phyloP scores from a whole-genome alignment of 2,113 vertebrate species.

The Mastomys natalensis region DNA sequence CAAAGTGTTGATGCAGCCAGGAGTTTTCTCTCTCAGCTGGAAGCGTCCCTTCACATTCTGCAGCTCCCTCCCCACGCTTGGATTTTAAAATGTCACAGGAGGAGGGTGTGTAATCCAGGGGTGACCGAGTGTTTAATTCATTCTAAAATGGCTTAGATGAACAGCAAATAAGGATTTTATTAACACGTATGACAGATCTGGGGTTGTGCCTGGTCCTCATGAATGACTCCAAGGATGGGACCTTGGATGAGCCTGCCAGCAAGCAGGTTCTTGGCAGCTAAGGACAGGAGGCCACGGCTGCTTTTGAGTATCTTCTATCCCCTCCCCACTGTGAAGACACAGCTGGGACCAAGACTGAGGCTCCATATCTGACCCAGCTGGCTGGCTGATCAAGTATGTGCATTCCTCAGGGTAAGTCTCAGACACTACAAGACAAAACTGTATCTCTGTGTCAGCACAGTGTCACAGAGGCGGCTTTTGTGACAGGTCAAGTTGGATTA shows the following conservation, averaged over 20 bases:
- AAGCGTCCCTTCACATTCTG: not conserved
- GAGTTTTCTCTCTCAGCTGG: not conserved
- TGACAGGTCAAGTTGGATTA: not conserved
- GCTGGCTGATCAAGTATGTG: not conserved
- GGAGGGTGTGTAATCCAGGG: not conserved
- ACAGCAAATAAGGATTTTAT: not conserved
- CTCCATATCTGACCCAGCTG: not conserved
- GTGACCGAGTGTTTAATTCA: conserved; percentile 1
- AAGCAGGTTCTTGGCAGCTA: not conserved
- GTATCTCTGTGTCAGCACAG: accelerated
- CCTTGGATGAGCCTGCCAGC: not conserved
- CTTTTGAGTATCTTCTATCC: not conserved
- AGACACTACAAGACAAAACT: no score
- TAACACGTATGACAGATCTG: not conserved
- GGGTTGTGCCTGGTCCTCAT: not conserved
- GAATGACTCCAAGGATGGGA: not conserved
- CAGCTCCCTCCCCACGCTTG: accelerated
- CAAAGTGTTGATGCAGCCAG: not conserved
- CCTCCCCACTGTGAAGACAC: not conserved
- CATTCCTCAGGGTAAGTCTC: not conserved
- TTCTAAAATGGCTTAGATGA: not conserved
- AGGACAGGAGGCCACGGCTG: not conserved
- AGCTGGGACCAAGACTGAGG: not conserved
- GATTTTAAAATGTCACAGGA: not conserved
- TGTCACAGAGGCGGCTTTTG: not conserved